These are phyloP conservation scores for Phenacoccus solenopsis DNA, from an alignment of 1,140 invertebrate genomes.

Conservation along the genomic window DNA sequence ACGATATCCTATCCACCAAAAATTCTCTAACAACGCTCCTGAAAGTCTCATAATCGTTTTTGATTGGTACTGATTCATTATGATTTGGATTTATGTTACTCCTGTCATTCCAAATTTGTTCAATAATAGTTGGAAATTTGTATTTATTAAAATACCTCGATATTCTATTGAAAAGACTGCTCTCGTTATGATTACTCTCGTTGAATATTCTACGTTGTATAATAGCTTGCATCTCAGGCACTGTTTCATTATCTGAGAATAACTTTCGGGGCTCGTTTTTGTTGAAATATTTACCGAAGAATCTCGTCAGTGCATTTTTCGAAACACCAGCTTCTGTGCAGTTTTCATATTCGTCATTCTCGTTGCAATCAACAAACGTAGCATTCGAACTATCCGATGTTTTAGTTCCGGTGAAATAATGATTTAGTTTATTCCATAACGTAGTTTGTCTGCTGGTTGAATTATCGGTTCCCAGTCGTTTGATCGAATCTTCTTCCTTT, in stretches of 20 bases:
- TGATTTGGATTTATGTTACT: not conserved
- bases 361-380: not conserved
- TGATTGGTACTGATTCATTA: not conserved
- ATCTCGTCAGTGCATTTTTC: not conserved
- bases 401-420: not conserved
- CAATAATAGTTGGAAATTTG: not conserved
- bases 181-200: not conserved
- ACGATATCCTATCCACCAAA: not conserved
- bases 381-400: not conserved
- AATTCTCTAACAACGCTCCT: not conserved
- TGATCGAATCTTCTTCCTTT: not conserved
- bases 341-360: not conserved
- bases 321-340: not conserved
- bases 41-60: not conserved
- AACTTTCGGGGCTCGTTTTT: not conserved
- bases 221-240: not conserved
- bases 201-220: not conserved
- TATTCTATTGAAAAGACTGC: not conserved
- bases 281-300: not conserved
- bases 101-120: not conserved
- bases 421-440: not conserved
- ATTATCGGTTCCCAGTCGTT: not conserved
- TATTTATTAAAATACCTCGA: not conserved
- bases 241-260: not conserved
- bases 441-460: not conserved